Percentiles rank a stretch among this genome's conserved stretches.
phyloP scores from a whole-genome alignment of 2,113 vertebrate species.

The Corynorhinus townsendii region DNA sequence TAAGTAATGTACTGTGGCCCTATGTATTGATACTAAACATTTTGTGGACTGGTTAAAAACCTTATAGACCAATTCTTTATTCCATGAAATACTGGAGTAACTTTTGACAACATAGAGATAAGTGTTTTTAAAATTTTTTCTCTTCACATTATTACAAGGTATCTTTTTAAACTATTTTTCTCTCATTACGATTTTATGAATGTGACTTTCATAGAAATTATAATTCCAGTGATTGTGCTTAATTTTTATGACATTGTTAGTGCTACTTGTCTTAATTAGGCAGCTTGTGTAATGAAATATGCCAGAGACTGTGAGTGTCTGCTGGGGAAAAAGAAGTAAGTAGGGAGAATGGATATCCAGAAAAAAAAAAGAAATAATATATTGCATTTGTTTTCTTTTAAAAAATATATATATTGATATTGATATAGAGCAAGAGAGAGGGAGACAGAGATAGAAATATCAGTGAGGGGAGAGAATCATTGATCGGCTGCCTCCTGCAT shows the following conservation, averaged over 20 bases:
- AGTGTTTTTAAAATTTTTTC: background rate
- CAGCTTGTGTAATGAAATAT: background rate
- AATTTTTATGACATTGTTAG: slow-evolving; percentile 3
- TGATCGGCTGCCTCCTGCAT: too few relatives aligned
- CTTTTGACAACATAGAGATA: background rate
- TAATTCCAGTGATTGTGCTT: background rate
- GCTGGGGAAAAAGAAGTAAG: background rate
- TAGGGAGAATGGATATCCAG: background rate
- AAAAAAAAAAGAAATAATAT: background rate
- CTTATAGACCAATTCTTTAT: slow-evolving; percentile 16
- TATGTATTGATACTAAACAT: background rate
- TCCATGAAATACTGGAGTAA: background rate
- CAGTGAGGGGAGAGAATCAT: too few relatives aligned
- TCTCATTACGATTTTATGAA: slow-evolving; percentile 4
- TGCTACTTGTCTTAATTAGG: background rate
- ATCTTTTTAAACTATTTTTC: background rate
- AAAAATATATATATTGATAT: too few relatives aligned
- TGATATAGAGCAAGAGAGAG: too few relatives aligned
- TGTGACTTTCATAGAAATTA: slow-evolving; percentile 12
- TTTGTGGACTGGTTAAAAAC: slow-evolving; percentile 2
- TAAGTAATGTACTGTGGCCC: background rate
- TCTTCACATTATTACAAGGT: background rate
- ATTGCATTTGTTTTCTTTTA: background rate
- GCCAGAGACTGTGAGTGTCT: background rate
- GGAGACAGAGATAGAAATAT: too few relatives aligned